Evolutionary conservation across 2,113 vertebrate genomes (phyloP), one percentile per base, ranked within the genome.

Genomic region (Hippocampus abdominalis): DNA sequence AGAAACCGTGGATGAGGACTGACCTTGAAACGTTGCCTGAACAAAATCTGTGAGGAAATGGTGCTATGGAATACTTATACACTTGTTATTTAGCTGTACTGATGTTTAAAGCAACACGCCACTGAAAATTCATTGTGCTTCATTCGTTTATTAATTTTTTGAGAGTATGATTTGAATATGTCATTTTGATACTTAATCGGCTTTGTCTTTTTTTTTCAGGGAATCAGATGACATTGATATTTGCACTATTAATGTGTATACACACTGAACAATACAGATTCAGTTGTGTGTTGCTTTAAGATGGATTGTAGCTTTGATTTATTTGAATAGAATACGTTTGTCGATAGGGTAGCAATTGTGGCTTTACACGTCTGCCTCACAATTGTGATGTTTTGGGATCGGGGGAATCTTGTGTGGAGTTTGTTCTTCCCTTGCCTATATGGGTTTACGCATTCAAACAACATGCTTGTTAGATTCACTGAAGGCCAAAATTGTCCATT

Each of bases 1-100:
- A 75, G 88, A 88, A 25, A 77, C 66, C 71, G 59, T 68, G 70
- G 70, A 67, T 66, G 71, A 89, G 10, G 57, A 60, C 25, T 20
- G 1, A 18, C 15, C 57, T 18, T 60, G 57, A 60, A 54, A 57
- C 15, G 56, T 27, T 27, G 9, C 11, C 23, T 6, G 4, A 16
- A 5, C 48, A 49, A 49, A 25, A 13, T 57, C 23, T 16, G 2
- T 32, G 25, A 59, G 57, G 27, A 46, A 60, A 74, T 46, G 16
- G 39, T 77, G 32, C 36, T 71, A 1, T 51, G 23, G 51, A 10
- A 70, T 66, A 44, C 73, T 71, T 65, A 64, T 32, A 66, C 11
- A 76, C 61, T 53, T 60, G 23, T 75, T 42, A 25, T 74, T 29
- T 68, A 8, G 0, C 62, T 29, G 39, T 13, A 72, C 15, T 36